Evolutionary conservation across 2,113 vertebrate species (phyloP).

Genomic region (Hystrix brachyura): DNA sequence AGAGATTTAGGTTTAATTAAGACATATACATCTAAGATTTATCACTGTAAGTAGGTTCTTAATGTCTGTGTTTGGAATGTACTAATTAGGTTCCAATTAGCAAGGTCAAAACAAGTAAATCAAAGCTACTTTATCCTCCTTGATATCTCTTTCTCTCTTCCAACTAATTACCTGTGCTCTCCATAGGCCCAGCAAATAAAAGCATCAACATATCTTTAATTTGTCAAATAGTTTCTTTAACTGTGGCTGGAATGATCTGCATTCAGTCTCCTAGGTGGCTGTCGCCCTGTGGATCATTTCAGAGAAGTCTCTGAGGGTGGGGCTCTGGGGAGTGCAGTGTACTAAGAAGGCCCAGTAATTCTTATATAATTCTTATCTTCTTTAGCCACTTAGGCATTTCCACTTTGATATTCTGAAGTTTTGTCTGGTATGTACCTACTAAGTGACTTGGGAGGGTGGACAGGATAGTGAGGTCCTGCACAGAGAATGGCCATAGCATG

Average conservation of each 20-base stretch:
- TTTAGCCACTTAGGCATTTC: background rate
- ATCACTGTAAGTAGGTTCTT: constrained; percentile 25
- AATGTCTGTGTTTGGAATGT: constrained; percentile 57
- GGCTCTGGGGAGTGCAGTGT: background rate
- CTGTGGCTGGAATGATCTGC: too few relatives aligned
- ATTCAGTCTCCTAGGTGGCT: background rate
- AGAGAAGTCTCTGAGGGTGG: background rate
- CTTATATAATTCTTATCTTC: background rate
- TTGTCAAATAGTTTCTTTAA: background rate
- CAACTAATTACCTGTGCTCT: background rate
- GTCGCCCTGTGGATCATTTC: fast-evolving
- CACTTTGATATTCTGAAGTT: background rate
- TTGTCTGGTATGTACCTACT: background rate
- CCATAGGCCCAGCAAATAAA: constrained; percentile 26
- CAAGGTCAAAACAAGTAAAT: constrained; percentile 67
- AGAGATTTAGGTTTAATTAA: constrained; percentile 68
- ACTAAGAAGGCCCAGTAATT: background rate
- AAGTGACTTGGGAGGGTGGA: fast-evolving
- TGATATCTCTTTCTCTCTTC: constrained; percentile 38
- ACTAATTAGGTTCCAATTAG: constrained; percentile 70
- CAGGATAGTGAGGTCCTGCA: background rate
- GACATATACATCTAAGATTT: constrained; percentile 64
- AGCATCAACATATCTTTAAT: constrained; percentile 45
- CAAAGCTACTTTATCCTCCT: background rate
- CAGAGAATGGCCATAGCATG: fast-evolving